A percentile compares a stretch with the other conserved stretches of the same genome.
phyloP scores from a whole-genome alignment of 2,888 invertebrate species.

The Metalampra italica region DNA sequence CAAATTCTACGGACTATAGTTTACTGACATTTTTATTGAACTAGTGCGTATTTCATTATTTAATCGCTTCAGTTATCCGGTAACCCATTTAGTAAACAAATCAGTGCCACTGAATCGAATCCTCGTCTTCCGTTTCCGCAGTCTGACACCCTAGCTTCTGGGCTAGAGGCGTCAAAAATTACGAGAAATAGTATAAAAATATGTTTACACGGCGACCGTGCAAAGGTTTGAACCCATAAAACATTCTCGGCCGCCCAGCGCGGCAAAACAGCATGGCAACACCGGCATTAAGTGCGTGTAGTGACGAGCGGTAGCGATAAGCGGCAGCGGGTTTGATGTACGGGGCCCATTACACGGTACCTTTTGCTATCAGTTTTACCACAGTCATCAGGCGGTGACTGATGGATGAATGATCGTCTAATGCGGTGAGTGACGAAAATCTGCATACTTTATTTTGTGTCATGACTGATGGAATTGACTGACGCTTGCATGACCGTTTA shows the following conservation, averaged over 20 bases:
- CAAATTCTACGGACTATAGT: too few relatives aligned
- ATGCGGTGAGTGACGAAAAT: too few relatives aligned
- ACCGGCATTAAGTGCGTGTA: not conserved
- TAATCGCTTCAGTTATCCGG: too few relatives aligned
- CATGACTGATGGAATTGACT: too few relatives aligned
- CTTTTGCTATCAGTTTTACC: too few relatives aligned
- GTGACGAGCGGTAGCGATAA: not conserved
- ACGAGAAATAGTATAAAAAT: not conserved
- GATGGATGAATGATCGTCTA: too few relatives aligned
- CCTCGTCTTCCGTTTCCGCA: not conserved
- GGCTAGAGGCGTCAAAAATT: not conserved
- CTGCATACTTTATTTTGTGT: too few relatives aligned
- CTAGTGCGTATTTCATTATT: too few relatives aligned
- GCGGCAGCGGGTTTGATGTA: not conserved
- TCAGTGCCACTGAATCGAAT: not conserved
- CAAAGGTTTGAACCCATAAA: slow-evolving; percentile 4
- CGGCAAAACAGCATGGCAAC: slow-evolving; percentile 5
- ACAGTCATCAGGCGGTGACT: too few relatives aligned
- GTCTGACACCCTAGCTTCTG: not conserved
- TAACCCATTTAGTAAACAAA: not conserved
- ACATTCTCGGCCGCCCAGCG: slow-evolving; percentile 3
- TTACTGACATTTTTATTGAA: too few relatives aligned
- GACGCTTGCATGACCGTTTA: too few relatives aligned
- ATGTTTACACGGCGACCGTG: not conserved
- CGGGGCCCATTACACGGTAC: too few relatives aligned